Percentiles rank a stretch among this genome's conserved stretches.
phyloP scores from a whole-genome alignment of 2,797 vertebrate genomes.

The Girardinus metallicus region DNA sequence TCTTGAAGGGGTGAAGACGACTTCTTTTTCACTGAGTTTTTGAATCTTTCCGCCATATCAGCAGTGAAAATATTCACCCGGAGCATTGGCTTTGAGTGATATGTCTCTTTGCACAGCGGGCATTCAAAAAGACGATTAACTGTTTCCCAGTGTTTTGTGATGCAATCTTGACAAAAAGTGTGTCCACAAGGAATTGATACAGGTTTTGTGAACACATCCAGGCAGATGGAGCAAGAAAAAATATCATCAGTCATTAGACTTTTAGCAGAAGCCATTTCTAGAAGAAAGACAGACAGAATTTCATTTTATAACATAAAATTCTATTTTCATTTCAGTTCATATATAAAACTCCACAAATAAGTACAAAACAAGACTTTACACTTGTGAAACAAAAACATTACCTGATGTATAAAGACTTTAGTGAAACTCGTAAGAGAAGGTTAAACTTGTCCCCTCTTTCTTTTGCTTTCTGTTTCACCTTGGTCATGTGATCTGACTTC shows the following conservation, averaged over 20 bases:
- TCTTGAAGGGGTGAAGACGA: rapidly evolving
- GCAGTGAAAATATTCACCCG: slow-evolving; percentile 53
- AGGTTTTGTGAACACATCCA: slow-evolving; percentile 60
- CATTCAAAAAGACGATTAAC: slow-evolving; percentile 4
- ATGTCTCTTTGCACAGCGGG: slow-evolving; percentile 56
- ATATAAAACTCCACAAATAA: background rate
- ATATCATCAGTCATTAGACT: slow-evolving; percentile 27
- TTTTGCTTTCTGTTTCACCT: slow-evolving; percentile 53
- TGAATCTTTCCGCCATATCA: slow-evolving; percentile 29
- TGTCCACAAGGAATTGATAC: slow-evolving; percentile 62
- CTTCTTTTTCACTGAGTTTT: background rate
- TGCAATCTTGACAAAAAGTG: slow-evolving; percentile 62
- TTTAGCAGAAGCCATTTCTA: slow-evolving; percentile 50
- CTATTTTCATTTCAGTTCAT: background rate
- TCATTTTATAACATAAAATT: background rate
- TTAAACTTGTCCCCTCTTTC: rapidly evolving
- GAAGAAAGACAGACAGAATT: background rate
- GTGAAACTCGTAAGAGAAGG: background rate
- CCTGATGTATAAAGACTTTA: slow-evolving; percentile 13
- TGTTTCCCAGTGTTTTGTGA: slow-evolving; percentile 45
- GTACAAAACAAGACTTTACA: background rate
- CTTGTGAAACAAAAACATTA: slow-evolving; percentile 18
- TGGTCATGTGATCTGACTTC: slow-evolving; percentile 17
- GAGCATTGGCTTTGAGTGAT: slow-evolving; percentile 38
- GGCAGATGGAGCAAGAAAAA: slow-evolving; percentile 63